These are phyloP conservation scores for Hafferia zeledoni DNA, from an alignment of 2,797 vertebrate genomes.

Conservation along the genomic window DNA sequence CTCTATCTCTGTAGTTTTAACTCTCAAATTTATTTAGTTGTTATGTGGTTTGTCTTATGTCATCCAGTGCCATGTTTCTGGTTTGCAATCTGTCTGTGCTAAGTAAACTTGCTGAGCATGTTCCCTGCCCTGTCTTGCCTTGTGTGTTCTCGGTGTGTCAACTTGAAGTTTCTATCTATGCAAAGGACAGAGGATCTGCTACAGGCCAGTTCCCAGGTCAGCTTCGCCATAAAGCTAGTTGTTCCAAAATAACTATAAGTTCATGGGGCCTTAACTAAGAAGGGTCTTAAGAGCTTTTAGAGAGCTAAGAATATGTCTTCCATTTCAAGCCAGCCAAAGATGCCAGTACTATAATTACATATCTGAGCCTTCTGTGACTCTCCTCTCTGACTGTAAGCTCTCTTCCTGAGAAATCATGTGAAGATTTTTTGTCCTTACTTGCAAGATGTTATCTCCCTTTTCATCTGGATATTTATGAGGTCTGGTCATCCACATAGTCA, in stretches of 20 bases:
- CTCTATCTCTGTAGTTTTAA: background rate
- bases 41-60: background rate
- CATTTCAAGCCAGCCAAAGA: background rate
- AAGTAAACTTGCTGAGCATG: background rate
- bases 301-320: background rate
- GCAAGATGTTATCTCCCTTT: background rate
- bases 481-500: background rate
- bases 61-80: background rate
- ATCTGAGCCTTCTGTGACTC: background rate
- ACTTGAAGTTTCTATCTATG: background rate
- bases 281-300: background rate
- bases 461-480: background rate
- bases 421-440: background rate
- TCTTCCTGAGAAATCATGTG: background rate
- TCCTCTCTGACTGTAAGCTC: background rate
- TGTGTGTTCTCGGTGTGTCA: background rate
- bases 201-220: background rate
- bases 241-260: background rate
- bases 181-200: background rate
- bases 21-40: background rate
- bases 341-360: background rate
- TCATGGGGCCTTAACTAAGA: background rate
- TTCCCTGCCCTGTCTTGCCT: background rate
- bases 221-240: background rate
- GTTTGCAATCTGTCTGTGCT: background rate